Conservation (phyloP, 2,888 invertebrate genomes). For the Disparrhopalites patrizii region DNA sequence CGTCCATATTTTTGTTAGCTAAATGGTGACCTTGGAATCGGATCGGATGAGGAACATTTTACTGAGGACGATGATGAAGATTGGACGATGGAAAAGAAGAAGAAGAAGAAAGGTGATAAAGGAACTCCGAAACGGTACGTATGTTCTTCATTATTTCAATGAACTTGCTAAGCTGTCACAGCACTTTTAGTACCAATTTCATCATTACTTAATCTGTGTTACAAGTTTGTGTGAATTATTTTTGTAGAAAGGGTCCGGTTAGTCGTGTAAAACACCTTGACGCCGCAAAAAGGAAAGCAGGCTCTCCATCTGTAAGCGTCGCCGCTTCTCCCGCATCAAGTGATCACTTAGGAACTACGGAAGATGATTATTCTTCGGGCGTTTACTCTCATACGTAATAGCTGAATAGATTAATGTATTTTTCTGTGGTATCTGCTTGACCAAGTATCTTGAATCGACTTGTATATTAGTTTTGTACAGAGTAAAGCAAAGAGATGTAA, state of each 20-base stretch:
- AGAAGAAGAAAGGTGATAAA: constrained; percentile 42
- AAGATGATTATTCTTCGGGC: constrained; percentile 17
- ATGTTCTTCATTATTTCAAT: too few relatives aligned
- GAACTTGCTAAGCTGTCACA: too few relatives aligned
- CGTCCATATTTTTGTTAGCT: constrained; percentile 8
- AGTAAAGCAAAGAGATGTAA: too few relatives aligned
- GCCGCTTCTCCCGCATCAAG: constrained; percentile 10
- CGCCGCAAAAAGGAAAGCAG: constrained; percentile 28
- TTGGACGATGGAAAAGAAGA: constrained; percentile 45
- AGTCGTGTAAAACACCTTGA: constrained; percentile 29
- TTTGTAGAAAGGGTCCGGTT: constrained; percentile 35
- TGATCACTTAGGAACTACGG: neutral
- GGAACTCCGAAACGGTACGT: constrained; percentile 37
- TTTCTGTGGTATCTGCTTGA: too few relatives aligned
- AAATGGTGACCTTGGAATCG: constrained; percentile 35
- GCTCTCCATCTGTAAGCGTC: constrained; percentile 36
- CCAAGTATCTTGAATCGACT: too few relatives aligned
- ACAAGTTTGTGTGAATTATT: neutral
- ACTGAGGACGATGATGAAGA: constrained; percentile 47
- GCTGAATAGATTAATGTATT: too few relatives aligned
- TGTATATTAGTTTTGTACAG: too few relatives aligned
- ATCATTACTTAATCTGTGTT: neutral
- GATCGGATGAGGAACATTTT: constrained; percentile 43
- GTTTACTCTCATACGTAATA: too few relatives aligned
- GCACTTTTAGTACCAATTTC: too few relatives aligned